These are phyloP conservation scores for Drosophila cognata DNA, from an alignment of 2,888 invertebrate genomes.

Conservation along the genomic window DNA sequence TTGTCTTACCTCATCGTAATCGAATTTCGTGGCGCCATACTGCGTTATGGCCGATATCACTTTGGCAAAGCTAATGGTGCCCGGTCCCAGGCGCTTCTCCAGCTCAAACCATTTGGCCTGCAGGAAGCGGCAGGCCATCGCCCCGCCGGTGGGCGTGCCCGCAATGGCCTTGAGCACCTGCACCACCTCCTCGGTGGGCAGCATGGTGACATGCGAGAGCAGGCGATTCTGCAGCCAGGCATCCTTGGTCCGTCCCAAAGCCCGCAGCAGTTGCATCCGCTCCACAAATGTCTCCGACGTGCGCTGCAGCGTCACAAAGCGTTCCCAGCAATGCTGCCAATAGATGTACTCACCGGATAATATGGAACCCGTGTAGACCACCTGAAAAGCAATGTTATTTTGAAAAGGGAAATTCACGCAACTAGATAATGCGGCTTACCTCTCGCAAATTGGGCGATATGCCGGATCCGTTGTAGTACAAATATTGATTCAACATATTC, in stretches of 20 bases:
- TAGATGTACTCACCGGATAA: slow-evolving; percentile 85
- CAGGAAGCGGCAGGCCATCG: slow-evolving; percentile 85
- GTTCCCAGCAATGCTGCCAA: slow-evolving; percentile 85
- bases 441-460: slow-evolving; percentile 84
- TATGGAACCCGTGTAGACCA: slow-evolving; percentile 85
- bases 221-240: slow-evolving; percentile 85
- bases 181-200: slow-evolving; percentile 84
- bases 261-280: slow-evolving; percentile 84
- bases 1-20: slow-evolving; percentile 84
- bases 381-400: slow-evolving; percentile 58
- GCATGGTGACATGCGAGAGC: slow-evolving; percentile 84
- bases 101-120: slow-evolving; percentile 85
- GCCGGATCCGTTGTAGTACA: slow-evolving; percentile 81
- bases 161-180: slow-evolving; percentile 85
- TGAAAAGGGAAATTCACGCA: fast-evolving
- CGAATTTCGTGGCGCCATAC: slow-evolving; percentile 85
- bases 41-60: slow-evolving; percentile 85
- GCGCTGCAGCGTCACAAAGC: slow-evolving; percentile 82
- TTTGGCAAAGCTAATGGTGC: slow-evolving; percentile 85
- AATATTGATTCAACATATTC: slow-evolving; percentile 83
- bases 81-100: slow-evolving; percentile 84
- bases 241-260: slow-evolving; percentile 85
- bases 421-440: slow-evolving; percentile 59
- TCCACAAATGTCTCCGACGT: slow-evolving; percentile 84
- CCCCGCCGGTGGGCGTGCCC: slow-evolving; percentile 85